Percentiles rank a stretch among this genome's conserved stretches.
Conservation (phyloP, 2,113 vertebrate species). For the Cercopithecus mona region DNA sequence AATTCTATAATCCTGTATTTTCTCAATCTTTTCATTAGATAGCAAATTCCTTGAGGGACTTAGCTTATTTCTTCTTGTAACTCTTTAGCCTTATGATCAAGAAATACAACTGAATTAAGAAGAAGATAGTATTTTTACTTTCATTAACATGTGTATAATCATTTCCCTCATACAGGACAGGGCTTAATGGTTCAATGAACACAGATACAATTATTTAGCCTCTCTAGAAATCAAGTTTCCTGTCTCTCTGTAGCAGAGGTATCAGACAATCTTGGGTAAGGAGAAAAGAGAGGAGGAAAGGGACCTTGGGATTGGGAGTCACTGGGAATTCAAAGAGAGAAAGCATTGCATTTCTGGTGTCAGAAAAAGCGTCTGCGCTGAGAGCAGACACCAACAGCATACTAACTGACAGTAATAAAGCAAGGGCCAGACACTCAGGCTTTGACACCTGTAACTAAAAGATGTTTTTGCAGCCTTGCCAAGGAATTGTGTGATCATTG, state of each 20-base stretch:
- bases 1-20: neutral
- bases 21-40: neutral
- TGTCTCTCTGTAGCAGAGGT: neutral
- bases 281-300: neutral
- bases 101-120: neutral
- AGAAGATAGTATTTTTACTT: neutral
- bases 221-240: conserved; percentile 12
- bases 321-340: conserved; percentile 1
- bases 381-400: conserved; percentile 28
- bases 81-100: neutral
- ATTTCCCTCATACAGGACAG: neutral
- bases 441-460: conserved; percentile 62
- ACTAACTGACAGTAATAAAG: conserved; percentile 69
- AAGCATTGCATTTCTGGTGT: neutral
- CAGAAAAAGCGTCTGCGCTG: neutral
- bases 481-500: conserved; percentile 48
- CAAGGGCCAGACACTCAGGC: neutral
- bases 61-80: neutral
- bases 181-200: neutral
- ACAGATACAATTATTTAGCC: neutral
- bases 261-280: neutral
- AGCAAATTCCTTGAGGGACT: neutral
- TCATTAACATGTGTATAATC: neutral
- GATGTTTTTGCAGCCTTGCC: conserved; percentile 16
- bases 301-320: neutral